Base-by-base conservation (phyloP, 2,797 vertebrate species). In the Jordanella pulchra region DNA sequence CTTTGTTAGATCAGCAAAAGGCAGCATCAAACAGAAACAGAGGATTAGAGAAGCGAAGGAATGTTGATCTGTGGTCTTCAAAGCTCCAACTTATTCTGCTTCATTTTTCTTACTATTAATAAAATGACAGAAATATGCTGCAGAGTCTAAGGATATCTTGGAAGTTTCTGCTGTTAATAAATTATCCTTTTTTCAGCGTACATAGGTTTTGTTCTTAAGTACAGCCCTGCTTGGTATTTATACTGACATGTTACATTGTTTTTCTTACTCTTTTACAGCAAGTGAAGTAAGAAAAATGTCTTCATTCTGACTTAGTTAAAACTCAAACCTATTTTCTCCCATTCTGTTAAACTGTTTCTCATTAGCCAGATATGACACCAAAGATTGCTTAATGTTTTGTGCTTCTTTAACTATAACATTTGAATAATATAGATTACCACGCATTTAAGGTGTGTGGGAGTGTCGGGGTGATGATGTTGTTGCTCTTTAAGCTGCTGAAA, bases 11-110 rank as follows among this genome's bases (percentile, higher is more conserved):
- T 76, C 84, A 88, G 80, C 71, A 84, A 44, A 69, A 56, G 35
- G 21, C 44, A 18, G 64, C 50, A 54, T 56, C 54, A 69, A 71
- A 74, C 54, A 81, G 83, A 72, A 74, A 75, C 72, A 75, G 83
- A 86, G 90, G 83, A 87, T 80, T 55, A 68, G 51, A 67, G 80
- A 83, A 78, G 77, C 28, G 14, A 53, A 75, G 65, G 71, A 83
- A 84, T 85, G 85, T 74, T 79, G 78, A 79, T 83, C 64, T 78
- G 64, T 61, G 53, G 61, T 63, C 56, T 18, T 15, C 75, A 67
- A 74, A 86, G 71, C 71, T 53, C 21, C 63, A 15, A 35, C 4
- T 71, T 67, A 84, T 65, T 56, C 51, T 60, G 63, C 66, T 54
- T 83, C 65, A 66, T 70, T 47, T 72, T 67, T 35, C 48, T 67